Base-by-base conservation (phyloP, 2,888 invertebrate genomes). In the Amphipoea lucens region DNA sequence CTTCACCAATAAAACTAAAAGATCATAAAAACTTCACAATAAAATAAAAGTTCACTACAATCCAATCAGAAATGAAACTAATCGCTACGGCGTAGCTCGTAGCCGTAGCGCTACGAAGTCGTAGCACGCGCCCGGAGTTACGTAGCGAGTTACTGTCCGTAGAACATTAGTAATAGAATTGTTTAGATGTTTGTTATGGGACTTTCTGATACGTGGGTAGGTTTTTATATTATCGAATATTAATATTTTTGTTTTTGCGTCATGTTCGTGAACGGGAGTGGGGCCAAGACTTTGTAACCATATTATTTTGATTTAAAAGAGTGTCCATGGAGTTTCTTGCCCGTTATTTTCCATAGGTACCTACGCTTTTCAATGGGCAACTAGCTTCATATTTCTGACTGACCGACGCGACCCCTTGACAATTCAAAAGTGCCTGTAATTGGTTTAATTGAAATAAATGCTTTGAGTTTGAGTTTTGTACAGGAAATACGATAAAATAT, bases 51-150 rank as follows among this genome's bases (percentile, higher is more conserved):
- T 76, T 62, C 17, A 63, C 60, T 81, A 72, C 76, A 77, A 77
- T 84, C 68, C 74, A 84, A 84, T 81, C 74, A 69, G 45, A 29
- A 40, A 20, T 6, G 62, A 42, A 83, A 81, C 57, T 84, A 75
- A 81, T 75, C 14, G 71, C 83, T 84, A 84, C 81, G 80, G 45
- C 80, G 80, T 80, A 73, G 79, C 73, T 74, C 79, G 79, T 79
- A 81, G 69, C 66, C 42, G 66, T 70, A 71, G 73, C 69, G 83
- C 88, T 88, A 88, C 87, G 80, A 45, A 88, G 79, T 87, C 85
- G 88, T 88, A 88, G 88, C 88, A 88, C 88, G 88, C 82, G 54
- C 74, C 20, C 29, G 17, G 57, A 82, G 78, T 88, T 88, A 76
- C 76, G 88, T 84, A 83, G 77, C 74, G 57, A 76, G 74, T 84